These are phyloP conservation scores for Cecidostiba fungosa DNA, from an alignment of 2,888 invertebrate genomes.

Conservation along the genomic window DNA sequence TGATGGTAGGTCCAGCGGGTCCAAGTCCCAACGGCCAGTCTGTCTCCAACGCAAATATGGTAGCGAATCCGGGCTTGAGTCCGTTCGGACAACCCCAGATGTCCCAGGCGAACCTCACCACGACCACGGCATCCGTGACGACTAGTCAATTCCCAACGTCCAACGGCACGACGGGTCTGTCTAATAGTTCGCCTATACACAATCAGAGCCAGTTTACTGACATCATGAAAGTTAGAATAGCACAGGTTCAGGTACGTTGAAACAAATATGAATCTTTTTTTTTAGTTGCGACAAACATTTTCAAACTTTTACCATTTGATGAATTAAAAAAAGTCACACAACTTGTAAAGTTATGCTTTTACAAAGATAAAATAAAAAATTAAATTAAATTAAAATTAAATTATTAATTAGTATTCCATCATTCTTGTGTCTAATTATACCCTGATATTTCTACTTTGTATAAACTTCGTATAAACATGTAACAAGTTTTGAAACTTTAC, in stretches of 20 bases:
- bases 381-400: too few relatives aligned
- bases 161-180: conserved; percentile 83
- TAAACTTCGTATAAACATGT: too few relatives aligned
- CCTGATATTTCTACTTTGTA: too few relatives aligned
- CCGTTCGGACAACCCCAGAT: conserved; percentile 86
- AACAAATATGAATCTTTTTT: neutral
- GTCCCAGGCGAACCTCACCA: conserved; percentile 82
- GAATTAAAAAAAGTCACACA: too few relatives aligned
- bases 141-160: conserved; percentile 82
- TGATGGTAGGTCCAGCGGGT: conserved; percentile 88
- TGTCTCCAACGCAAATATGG: conserved; percentile 83
- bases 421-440: too few relatives aligned
- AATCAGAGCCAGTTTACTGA: conserved; percentile 83
- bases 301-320: too few relatives aligned
- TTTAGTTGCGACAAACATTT: too few relatives aligned
- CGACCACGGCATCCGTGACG: conserved; percentile 81
- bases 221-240: conserved; percentile 83
- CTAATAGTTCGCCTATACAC: conserved; percentile 81
- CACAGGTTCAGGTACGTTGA: conserved; percentile 74
- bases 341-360: too few relatives aligned
- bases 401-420: too few relatives aligned
- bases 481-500: neutral
- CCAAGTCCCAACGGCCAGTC: conserved; percentile 88
- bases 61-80: conserved; percentile 86
- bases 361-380: neutral